These are phyloP conservation scores for Harmothoe impar DNA, from an alignment of 2,888 invertebrate species.

Conservation along the genomic window DNA sequence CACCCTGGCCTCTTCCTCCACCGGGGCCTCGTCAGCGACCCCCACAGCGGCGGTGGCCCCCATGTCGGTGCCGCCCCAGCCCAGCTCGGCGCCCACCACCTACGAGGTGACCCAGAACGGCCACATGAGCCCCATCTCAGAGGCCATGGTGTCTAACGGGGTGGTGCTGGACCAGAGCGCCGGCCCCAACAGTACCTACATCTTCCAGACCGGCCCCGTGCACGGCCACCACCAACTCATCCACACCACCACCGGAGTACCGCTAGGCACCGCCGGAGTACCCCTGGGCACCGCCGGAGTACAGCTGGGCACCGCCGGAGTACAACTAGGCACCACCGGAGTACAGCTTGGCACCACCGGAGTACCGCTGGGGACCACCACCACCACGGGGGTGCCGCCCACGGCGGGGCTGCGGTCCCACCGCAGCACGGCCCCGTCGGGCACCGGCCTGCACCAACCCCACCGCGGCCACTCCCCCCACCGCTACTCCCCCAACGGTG, in stretches of 20 bases:
- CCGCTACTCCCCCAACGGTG: constrained; percentile 63
- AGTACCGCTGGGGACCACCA: background rate
- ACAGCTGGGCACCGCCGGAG: too few species aligned
- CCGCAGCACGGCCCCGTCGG: background rate
- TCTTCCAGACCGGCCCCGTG: constrained; percentile 11
- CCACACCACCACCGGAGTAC: constrained; percentile 36
- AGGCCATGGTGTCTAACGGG: constrained; percentile 57
- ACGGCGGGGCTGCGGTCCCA: background rate
- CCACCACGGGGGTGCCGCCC: background rate
- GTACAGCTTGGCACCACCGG: constrained; percentile 13
- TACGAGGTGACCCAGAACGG: constrained; percentile 64
- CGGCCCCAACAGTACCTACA: constrained; percentile 43
- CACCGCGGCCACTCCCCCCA: constrained; percentile 63
- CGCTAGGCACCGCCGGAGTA: background rate
- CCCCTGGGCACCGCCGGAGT: background rate
- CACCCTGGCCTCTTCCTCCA: background rate
- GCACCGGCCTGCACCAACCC: constrained; percentile 13
- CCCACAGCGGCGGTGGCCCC: background rate
- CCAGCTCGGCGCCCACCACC: background rate
- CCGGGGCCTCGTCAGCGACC: background rate
- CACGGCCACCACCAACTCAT: background rate
- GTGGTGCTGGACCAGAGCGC: constrained; percentile 43
- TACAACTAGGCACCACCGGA: background rate
- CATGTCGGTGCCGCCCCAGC: constrained; percentile 18
- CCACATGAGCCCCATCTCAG: constrained; percentile 64